Base-by-base conservation (phyloP, 1,140 invertebrate genomes). In the Ooceraea biroi region DNA sequence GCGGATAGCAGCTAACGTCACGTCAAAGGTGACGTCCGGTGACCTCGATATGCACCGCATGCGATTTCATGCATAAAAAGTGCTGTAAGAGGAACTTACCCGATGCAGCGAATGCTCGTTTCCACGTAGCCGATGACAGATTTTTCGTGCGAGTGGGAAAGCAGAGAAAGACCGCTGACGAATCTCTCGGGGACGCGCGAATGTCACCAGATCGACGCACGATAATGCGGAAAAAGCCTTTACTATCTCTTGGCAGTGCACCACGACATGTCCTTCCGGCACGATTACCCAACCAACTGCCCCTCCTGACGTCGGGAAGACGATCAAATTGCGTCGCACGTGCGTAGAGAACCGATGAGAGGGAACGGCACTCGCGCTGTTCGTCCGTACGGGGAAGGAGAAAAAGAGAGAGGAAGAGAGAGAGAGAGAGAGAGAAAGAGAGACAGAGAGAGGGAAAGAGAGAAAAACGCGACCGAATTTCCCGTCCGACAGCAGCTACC, bases 191-290 rank as follows among this genome's bases (percentile, higher is more conserved):
- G 25, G 50, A 27, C 11, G 44, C 74, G 65, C 25, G 78, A 65
- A 30, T 46, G 71, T 82, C 84, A 76, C 57, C 71, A 41, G 50
- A 44, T 82, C 61, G 69, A 27, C 77, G 60, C 83, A 60, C 61
- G 73, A 74, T 55, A 36, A 12, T 5, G 55, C 63, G 36, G 36
- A 25, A 30, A 17, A 14, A 57, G 55, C 11, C 46, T 27, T 61
- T 44, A 60, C 52, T 85, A 87, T 87, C 82, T 87, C 63, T 77
- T 58, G 63, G n/a, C 69, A 61, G 52, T 57, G 71, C 27, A 55
- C 65, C 69, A 50, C 74, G 82, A 71, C 87, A 88, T 88, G 73
- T 87, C 87, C 85, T 84, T 84, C 69, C 61, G 82, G 41, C 85
- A 71, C 74, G 82, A 68, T 36, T n/a, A 19, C 14, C 44, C 60